Evolutionary conservation across 2,113 vertebrate genomes (phyloP), one percentile per base, ranked within the genome.

Genomic region (Brachyhypopomus gauderio): DNA sequence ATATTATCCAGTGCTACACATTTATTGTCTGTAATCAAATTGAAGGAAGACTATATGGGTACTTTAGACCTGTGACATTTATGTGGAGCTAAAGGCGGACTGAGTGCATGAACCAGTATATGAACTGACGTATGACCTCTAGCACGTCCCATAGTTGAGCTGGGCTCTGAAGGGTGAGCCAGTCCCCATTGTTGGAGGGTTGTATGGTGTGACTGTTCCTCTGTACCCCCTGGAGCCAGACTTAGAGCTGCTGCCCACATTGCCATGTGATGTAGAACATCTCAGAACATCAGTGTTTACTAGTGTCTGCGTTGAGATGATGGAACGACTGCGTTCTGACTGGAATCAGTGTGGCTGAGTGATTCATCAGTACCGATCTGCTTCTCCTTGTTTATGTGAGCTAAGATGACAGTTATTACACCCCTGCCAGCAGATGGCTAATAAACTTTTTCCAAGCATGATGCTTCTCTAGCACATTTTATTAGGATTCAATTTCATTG

Each of bases 151-250:
- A 12, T 12, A 52, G 9, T 14, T 52, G 45, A 52, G 9, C 45
- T 52, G 45, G 45, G 45, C 45, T 52, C 12, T 52, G 45, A 1
- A 52, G 45, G 45, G 45, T 52, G 45, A 52, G 45, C 0, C 45
- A 52, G 45, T 7, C 1, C 45, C 12, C 41, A 11, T 52, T 48
- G 73, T 75, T 36, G 16, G 20, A 6, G 38, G 22, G 20, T 27
- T 30, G 9, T 4, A 23, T 22, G 8, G 1, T 25, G 41, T 30
- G 69, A 75, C n/a, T 56, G 48, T 70, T 60, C 52, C 22, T 22
- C 70, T 69, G 60, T 69, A 48, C 30, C 17, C 52, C 56, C 34
- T 30, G 14, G 27, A 55, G 81, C 70, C 48, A 72, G 41, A 30
- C 67, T 14, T 27, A 76, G 69, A 20, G 66, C 38, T 30, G 45